These are phyloP conservation scores for Pimephales promelas DNA, from an alignment of 2,113 vertebrate species.

Conservation along the genomic window DNA sequence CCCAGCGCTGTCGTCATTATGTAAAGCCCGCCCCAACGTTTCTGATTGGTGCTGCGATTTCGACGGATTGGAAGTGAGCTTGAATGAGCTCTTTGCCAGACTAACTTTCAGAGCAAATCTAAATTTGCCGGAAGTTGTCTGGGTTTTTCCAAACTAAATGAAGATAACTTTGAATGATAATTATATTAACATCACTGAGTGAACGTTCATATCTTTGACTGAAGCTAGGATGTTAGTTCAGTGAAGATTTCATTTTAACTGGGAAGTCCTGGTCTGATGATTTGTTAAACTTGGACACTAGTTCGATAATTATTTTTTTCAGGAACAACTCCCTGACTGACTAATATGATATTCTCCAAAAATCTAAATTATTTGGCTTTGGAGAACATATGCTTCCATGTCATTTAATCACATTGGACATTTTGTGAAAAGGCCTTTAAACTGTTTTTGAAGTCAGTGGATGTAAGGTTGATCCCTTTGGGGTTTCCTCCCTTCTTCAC, in stretches of 20 bases:
- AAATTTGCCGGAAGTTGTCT: too few species aligned
- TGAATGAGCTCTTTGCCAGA: too few species aligned
- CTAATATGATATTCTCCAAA: background rate
- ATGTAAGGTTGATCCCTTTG: slow-evolving; percentile 35
- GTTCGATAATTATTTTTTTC: background rate
- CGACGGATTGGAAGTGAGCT: too few species aligned
- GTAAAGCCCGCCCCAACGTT: too few species aligned
- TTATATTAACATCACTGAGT: background rate
- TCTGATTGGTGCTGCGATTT: too few species aligned
- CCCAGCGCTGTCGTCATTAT: too few species aligned
- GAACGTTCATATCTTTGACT: too few species aligned
- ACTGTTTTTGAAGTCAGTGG: slow-evolving; percentile 65
- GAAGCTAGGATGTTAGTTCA: background rate
- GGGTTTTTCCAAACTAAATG: too few species aligned
- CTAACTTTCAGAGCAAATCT: too few species aligned
- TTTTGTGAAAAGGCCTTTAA: background rate
- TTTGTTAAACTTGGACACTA: background rate
- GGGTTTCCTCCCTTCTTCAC: slow-evolving; percentile 30
- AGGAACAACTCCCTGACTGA: background rate
- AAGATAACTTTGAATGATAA: background rate
- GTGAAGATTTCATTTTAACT: background rate
- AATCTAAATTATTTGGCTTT: background rate
- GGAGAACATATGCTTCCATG: background rate
- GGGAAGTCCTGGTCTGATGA: background rate
- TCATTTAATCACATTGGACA: background rate